Conservation (phyloP, 2,113 vertebrate species). For the Istiophorus platypterus region DNA sequence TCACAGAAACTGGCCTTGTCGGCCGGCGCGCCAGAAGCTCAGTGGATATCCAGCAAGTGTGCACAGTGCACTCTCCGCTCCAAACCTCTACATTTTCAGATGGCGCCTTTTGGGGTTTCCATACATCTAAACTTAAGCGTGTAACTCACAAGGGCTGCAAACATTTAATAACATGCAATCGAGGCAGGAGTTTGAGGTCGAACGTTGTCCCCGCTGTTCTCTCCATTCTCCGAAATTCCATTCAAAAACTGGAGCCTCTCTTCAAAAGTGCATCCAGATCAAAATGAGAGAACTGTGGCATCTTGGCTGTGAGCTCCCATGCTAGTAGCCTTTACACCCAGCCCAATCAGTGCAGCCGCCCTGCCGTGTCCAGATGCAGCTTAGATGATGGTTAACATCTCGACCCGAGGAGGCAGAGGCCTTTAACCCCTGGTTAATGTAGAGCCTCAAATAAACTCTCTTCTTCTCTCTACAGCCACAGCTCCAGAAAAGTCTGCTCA, state of each 20-base stretch:
- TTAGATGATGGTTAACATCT: conserved; percentile 1
- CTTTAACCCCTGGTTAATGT: conserved; percentile 43
- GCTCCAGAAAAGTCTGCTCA: neutral
- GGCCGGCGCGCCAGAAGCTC: conserved; percentile 6
- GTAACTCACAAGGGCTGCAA: conserved; percentile 25
- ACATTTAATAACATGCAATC: conserved; percentile 60
- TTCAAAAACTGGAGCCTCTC: conserved; percentile 20
- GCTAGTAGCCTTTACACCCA: conserved; percentile 33
- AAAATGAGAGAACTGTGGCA: conserved; percentile 42
- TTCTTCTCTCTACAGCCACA: conserved; percentile 9
- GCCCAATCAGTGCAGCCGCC: conserved; percentile 53
- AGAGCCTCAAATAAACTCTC: conserved; percentile 45
- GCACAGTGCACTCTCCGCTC: neutral
- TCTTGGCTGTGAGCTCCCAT: conserved; percentile 45
- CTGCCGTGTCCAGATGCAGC: conserved; percentile 29
- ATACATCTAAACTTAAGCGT: conserved; percentile 31
- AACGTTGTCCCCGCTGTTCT: neutral
- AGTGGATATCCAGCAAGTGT: neutral
- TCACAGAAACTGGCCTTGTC: conserved; percentile 4
- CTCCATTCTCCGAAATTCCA: conserved; percentile 3
- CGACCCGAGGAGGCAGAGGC: conserved; percentile 41
- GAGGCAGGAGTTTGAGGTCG: conserved; percentile 38
- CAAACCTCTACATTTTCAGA: conserved; percentile 16
- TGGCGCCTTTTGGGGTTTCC: conserved; percentile 23
- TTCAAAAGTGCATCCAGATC: conserved; percentile 29